A percentile compares a stretch with the other conserved stretches of the same genome.
phyloP scores from a whole-genome alignment of 2,113 vertebrate species.

The Chamaetylas fuelleborni region DNA sequence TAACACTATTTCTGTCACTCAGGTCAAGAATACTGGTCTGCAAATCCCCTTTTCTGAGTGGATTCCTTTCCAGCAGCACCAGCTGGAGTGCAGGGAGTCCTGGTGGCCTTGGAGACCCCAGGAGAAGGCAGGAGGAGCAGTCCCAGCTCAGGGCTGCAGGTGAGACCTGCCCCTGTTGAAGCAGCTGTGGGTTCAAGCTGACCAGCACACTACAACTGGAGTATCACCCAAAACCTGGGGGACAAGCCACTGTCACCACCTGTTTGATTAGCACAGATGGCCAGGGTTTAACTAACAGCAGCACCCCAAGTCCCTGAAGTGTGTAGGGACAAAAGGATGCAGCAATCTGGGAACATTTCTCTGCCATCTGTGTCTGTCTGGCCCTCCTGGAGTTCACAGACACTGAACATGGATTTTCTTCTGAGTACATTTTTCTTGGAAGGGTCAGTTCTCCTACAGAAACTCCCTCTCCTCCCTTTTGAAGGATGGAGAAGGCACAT shows the following conservation, averaged over 20 bases:
- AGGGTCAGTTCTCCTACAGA: not conserved
- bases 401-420: not conserved
- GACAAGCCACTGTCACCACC: not conserved
- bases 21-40: not conserved
- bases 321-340: not conserved
- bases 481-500: not conserved
- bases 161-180: not conserved
- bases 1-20: not conserved
- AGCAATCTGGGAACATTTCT: not conserved
- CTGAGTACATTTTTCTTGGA: not conserved
- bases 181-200: fast-evolving
- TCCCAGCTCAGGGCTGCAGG: fast-evolving
- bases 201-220: not conserved
- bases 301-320: not conserved
- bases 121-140: not conserved
- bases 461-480: not conserved
- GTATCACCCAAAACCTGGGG: not conserved
- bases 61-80: not conserved
- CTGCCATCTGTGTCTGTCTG: not conserved
- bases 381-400: not conserved
- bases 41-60: not conserved
- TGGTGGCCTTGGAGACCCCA: fast-evolving
- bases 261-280: not conserved
- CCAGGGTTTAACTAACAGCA: not conserved
- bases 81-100: fast-evolving